Evolutionary conservation across 2,888 invertebrate genomes (phyloP), one percentile per base, ranked within the genome.

Genomic region (Julus scanicus): DNA sequence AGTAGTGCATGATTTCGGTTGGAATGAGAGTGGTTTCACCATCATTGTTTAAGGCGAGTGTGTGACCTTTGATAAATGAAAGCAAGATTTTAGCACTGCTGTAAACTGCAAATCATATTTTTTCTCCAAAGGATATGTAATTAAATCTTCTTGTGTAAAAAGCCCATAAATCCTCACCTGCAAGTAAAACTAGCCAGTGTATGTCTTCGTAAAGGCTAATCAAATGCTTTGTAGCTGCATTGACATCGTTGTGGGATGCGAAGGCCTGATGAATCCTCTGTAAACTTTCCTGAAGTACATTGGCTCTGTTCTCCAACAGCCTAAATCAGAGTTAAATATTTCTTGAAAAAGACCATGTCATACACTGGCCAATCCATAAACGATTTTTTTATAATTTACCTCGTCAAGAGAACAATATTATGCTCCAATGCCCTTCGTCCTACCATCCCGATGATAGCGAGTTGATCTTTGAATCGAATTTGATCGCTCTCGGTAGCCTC

Each of bases 131-230:
- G 1, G 1, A 29, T 29, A 29, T 29, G 29, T 29, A 29, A 29
- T 29, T 29, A 29, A 29, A 29, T 29, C 29, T 44, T 8, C 44
- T 8, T 44, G 5, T 44, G 37, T 63, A 11, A 86, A 29, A 13
- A 15, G 15, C 84, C 13, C 29, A 39, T 48, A 20, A 86, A 89
- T 4, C n/a, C 44, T 87, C 88, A 92, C 93, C 93, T 86, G 93
- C 91, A 88, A 98, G 95, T 91, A 98, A 94, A 44, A 97, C 92
- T 48, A 96, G 94, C 98, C 98, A 98, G 92, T 98, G 97, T 39
- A 98, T 92, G 92, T 98, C 97, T 93, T 98, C 98, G 91, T 96
- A 97, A 53, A 97, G 92, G 87, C 93, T 94, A 89, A 94, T 94
- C 48, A 96, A 91, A 88, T 94, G 92, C 39, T 90, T 89, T 57